Evolutionary conservation across 2,888 invertebrate genomes (phyloP).

Genomic region (Cartodere bifasciata): DNA sequence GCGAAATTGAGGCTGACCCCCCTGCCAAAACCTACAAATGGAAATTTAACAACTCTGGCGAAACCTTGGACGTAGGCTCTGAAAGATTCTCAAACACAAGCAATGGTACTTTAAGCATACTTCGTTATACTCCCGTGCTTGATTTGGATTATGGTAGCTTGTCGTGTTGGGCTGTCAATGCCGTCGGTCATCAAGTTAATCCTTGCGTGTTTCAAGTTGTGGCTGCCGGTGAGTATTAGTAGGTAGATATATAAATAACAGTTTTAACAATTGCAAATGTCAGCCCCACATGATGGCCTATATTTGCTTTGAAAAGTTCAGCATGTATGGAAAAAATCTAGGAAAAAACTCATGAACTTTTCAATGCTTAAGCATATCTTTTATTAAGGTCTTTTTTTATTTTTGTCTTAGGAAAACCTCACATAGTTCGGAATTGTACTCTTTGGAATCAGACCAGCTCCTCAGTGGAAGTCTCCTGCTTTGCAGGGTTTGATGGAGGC

Average conservation of each 20-base stretch:
- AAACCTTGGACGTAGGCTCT: constrained; percentile 70
- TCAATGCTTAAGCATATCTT: background rate
- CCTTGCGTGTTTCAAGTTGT: constrained; percentile 85
- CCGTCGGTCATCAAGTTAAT: constrained; percentile 67
- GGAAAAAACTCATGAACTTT: no score
- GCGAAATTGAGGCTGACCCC: constrained; percentile 86
- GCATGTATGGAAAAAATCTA: background rate
- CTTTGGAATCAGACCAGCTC: constrained; percentile 75
- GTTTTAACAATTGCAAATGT: no score
- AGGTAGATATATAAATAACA: no score
- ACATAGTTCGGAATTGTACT: constrained; percentile 73
- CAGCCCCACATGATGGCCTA: no score
- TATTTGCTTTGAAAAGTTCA: background rate
- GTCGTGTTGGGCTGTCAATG: constrained; percentile 75
- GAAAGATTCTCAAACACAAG: constrained; percentile 57
- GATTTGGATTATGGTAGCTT: constrained; percentile 78
- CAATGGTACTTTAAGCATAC: constrained; percentile 61
- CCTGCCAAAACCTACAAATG: constrained; percentile 81
- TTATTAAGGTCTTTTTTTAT: background rate
- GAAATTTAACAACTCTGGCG: constrained; percentile 91
- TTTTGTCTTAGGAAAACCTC: constrained; percentile 57
- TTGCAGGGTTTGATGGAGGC: constrained; percentile 79
- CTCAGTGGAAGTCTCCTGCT: constrained; percentile 64
- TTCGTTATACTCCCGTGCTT: constrained; percentile 47
- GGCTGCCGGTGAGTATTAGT: constrained; percentile 57